Evolutionary conservation across 2,113 vertebrate genomes (phyloP).

Genomic region (Malurus melanocephalus): DNA sequence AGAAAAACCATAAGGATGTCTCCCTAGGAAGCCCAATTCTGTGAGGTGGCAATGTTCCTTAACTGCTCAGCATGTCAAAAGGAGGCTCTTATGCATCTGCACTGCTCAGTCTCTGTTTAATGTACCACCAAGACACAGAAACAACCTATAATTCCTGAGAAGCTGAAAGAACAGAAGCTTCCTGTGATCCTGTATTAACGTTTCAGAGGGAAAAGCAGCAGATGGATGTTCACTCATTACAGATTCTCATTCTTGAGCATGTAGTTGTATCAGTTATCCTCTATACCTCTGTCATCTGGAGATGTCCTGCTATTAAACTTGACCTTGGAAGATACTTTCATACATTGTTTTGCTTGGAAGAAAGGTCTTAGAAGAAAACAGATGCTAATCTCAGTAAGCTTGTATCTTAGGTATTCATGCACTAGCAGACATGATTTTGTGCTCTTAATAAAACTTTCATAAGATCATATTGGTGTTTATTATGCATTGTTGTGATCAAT

Average conservation of each 20-base stretch:
- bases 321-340: slow-evolving; percentile 42
- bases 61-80: slow-evolving; percentile 18
- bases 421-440: background rate
- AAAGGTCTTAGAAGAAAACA: slow-evolving; percentile 29
- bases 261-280: slow-evolving; percentile 26
- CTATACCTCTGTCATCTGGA: slow-evolving; percentile 33
- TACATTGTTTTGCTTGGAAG: background rate
- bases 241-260: slow-evolving; percentile 43
- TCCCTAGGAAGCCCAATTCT: background rate
- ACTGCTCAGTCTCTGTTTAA: slow-evolving; percentile 29
- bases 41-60: slow-evolving; percentile 12
- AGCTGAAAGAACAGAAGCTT: slow-evolving; percentile 49
- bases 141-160: slow-evolving; percentile 32
- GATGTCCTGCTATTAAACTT: slow-evolving; percentile 54
- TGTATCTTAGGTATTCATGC: background rate
- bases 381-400: slow-evolving; percentile 4
- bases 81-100: background rate
- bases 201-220: slow-evolving; percentile 48
- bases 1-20: background rate
- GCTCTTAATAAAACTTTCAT: slow-evolving; percentile 8
- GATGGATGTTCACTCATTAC: slow-evolving; percentile 38
- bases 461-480: background rate
- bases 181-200: slow-evolving; percentile 36
- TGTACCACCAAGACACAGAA: background rate
- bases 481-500: background rate